A percentile compares a stretch with the other conserved stretches of the same genome.
These are phyloP conservation scores for Blennius ocellaris DNA, from an alignment of 2,113 vertebrate species.

Conservation along the genomic window DNA sequence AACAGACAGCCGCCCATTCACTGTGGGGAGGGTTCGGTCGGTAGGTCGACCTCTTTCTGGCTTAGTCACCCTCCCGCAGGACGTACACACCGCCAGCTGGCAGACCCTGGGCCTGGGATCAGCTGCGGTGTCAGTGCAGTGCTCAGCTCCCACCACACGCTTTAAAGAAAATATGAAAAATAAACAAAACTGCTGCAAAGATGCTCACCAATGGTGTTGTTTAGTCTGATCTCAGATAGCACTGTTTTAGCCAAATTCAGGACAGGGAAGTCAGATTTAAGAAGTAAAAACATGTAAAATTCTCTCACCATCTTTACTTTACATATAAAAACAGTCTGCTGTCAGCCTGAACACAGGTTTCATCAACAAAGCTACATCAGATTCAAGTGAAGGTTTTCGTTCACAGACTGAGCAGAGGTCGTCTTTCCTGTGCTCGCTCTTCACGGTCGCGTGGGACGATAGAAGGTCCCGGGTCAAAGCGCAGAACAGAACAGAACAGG, in stretches of 20 bases:
- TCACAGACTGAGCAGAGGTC: constrained; percentile 4
- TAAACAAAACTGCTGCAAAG: constrained; percentile 83
- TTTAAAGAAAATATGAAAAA: constrained; percentile 87
- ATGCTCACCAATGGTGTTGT: constrained; percentile 67
- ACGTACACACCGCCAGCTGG: constrained; percentile 80
- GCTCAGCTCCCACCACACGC: constrained; percentile 85
- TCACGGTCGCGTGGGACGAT: neutral
- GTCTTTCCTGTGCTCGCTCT: constrained; percentile 57
- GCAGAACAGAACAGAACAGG: constrained; percentile 35
- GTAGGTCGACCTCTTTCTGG: constrained; percentile 82
- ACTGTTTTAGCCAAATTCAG: constrained; percentile 71
- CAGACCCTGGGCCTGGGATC: constrained; percentile 82
- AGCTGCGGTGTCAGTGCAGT: constrained; percentile 80
- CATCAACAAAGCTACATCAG: no score
- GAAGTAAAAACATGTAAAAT: constrained; percentile 52
- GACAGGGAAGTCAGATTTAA: constrained; percentile 42
- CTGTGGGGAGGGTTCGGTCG: constrained; percentile 72
- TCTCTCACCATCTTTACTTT: constrained; percentile 21
- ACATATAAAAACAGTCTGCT: constrained; percentile 21
- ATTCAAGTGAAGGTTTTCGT: neutral
- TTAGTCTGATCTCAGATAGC: constrained; percentile 64
- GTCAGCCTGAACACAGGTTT: constrained; percentile 10
- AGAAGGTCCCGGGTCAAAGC: neutral
- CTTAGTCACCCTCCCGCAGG: constrained; percentile 83
- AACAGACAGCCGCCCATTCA: constrained; percentile 75